Conservation (phyloP, 1,140 invertebrate species). For the Bacillus rossius region DNA sequence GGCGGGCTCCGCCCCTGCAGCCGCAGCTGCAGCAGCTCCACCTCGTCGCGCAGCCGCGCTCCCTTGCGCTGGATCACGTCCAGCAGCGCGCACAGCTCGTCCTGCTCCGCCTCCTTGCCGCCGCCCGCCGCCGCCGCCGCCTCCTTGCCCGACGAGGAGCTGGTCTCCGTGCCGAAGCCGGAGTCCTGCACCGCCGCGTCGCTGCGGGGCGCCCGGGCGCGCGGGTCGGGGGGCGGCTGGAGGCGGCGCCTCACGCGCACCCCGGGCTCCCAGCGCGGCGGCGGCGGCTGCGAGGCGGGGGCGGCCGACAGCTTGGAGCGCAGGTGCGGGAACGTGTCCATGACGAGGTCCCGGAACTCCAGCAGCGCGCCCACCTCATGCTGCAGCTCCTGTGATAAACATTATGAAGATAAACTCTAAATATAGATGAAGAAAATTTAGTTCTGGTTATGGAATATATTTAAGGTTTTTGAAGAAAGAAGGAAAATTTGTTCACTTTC, state of each 20-base stretch:
- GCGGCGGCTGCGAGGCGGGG: conserved; percentile 37
- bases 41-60: conserved; percentile 65
- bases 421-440: too few species aligned
- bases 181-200: conserved; percentile 67
- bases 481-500: too few species aligned
- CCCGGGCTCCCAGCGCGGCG: conserved; percentile 61
- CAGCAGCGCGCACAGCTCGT: conserved; percentile 77
- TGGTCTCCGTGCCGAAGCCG: conserved; percentile 78
- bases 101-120: conserved; percentile 55
- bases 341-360: conserved; percentile 85
- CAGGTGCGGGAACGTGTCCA: conserved; percentile 85
- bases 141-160: conserved; percentile 68
- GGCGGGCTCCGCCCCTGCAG: conserved; percentile 22
- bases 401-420: too few species aligned
- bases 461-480: too few species aligned
- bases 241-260: conserved; percentile 56
- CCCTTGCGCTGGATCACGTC: conserved; percentile 80
- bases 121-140: background rate
- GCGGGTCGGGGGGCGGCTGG: conserved; percentile 31
- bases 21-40: conserved; percentile 51
- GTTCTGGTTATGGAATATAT: too few species aligned
- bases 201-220: conserved; percentile 44
- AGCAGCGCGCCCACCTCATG: conserved; percentile 71
- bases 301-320: conserved; percentile 66
- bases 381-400: conserved; percentile 38